phyloP scores from a whole-genome alignment of 1,140 invertebrate genomes.

The Pseudomyrmex dendroicus region DNA sequence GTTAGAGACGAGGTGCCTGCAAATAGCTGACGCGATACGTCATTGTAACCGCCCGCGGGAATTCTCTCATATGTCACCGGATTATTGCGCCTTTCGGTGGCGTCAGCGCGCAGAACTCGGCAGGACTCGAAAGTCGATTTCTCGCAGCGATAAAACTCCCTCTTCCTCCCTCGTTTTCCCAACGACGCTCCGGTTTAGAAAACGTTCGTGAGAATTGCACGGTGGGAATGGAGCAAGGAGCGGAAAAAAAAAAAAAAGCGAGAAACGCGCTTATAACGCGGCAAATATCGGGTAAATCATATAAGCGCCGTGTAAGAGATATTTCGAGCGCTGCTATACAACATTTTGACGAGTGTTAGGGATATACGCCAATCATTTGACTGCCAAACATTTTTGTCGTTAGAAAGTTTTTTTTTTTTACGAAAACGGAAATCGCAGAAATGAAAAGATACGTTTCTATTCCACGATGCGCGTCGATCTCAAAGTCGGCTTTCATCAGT shows the following conservation, averaged over 20 bases:
- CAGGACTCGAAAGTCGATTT: conserved; percentile 2
- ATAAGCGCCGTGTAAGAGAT: not conserved
- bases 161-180: no score
- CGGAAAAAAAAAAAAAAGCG: not conserved
- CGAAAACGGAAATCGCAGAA: no score
- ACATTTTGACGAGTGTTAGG: no score
- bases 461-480: no score
- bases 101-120: not conserved
- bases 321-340: not conserved
- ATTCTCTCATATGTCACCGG: conserved; percentile 28
- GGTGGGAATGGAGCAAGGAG: not conserved
- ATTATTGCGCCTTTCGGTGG: conserved; percentile 27
- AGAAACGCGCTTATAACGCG: not conserved
- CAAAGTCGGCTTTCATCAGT: no score
- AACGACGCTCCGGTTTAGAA: not conserved
- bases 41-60: conserved; percentile 40
- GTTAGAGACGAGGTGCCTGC: conserved; percentile 22
- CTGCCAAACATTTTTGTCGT: no score
- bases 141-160: conserved; percentile 9
- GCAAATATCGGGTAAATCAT: not conserved
- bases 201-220: not conserved
- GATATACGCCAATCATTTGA: no score
- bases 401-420: no score
- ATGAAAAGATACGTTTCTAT: no score
- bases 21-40: conserved; percentile 38